Percentiles rank a stretch among this genome's conserved stretches.
These are phyloP conservation scores for Pomatorhinus ruficollis DNA, from an alignment of 2,113 vertebrate genomes.

Conservation along the genomic window DNA sequence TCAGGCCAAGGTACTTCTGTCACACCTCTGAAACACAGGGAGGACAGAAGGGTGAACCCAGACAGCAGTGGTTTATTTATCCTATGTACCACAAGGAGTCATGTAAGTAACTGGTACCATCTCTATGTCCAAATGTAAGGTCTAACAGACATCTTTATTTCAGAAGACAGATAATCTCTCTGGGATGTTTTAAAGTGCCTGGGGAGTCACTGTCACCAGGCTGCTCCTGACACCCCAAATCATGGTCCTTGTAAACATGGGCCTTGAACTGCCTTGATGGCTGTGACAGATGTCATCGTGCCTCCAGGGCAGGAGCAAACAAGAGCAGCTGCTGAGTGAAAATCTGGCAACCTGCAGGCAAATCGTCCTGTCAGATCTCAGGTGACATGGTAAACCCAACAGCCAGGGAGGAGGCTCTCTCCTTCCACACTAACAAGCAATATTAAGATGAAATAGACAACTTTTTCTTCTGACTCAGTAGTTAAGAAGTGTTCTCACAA, in stretches of 20 bases:
- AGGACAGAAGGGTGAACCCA: neutral
- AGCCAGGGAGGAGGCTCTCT: neutral
- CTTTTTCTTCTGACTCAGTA: neutral
- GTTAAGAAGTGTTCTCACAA: neutral
- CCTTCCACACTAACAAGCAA: neutral
- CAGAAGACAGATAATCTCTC: neutral
- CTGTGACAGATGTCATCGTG: neutral
- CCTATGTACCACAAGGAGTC: neutral
- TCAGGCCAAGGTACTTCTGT: neutral
- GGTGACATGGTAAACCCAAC: neutral
- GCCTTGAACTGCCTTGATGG: neutral
- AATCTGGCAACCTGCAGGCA: neutral
- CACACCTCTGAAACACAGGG: neutral
- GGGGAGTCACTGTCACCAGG: neutral
- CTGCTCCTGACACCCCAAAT: neutral
- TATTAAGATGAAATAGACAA: neutral
- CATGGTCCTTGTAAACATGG: neutral
- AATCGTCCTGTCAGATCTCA: neutral
- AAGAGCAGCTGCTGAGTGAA: neutral
- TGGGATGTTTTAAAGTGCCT: neutral
- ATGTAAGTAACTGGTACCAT: neutral
- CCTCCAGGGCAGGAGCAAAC: neutral
- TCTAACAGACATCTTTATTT: neutral
- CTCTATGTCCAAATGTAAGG: neutral
- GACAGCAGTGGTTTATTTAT: neutral